Base-by-base conservation (phyloP, 2,888 invertebrate species). In the Odontothrips loti region DNA sequence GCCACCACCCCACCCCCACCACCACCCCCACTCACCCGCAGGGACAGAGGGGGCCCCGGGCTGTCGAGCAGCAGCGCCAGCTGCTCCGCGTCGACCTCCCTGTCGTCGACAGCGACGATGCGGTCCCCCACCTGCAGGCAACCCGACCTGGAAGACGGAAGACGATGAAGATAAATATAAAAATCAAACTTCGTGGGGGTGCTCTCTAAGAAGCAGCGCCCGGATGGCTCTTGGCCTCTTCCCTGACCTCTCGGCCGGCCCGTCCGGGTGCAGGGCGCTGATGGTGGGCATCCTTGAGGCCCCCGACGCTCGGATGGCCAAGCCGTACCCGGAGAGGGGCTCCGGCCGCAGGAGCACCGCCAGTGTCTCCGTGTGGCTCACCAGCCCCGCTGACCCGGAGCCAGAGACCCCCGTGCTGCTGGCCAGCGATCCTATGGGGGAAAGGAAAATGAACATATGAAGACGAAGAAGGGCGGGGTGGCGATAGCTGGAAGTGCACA, bases 21-120 rank as follows among this genome's bases (percentile, higher is more conserved):
- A n/a, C n/a, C 34, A 43, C 82, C 27, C 82, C 75, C 48, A 48
- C 58, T 51, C 23, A 80, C 80, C 80, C 48, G 48, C 48, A 58
- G 58, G 27, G 63, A 17, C 43, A 80, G 80, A 2, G 80, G 80
- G 23, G 80, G 82, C 43, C 81, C 82, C 29, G 84, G 81, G 11
- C 82, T 82, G 80, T 83, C 84, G 1, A 84, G 82, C 15, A 81
- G 79, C 17, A 82, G 81, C 0, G 82, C 81, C 79, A 81, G 80
- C 29, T 80, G 81, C 23, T 82, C 79, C 12, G 81, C 68, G 29
- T 83, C 83, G 0, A 83, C 82, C 29, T 82, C 92, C 86, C 93
- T 92, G 47, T 95, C 95, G 86, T 97, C 96, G 80, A 97, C 92
- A 6, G 94, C 92, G 87, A 96, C 90, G 17, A 97, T 91, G 82